Evolutionary conservation across 2,888 invertebrate species (phyloP), one percentile per base, ranked within the genome.

Genomic region (Synanthedon myopaeformis): DNA sequence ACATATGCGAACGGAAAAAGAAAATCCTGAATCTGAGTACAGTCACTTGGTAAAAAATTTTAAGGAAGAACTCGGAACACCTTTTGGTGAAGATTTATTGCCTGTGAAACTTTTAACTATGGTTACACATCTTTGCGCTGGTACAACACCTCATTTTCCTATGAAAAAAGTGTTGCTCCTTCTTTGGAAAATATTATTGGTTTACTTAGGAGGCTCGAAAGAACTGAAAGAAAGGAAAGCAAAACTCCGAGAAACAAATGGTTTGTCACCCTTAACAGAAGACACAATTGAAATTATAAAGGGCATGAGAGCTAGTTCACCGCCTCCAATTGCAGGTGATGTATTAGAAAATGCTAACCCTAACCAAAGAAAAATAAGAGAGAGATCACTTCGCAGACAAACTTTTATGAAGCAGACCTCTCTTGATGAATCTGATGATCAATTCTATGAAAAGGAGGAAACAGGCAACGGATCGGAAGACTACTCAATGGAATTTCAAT

Each of bases 81-180:
- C 82, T 1, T 81, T 82, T 74, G 92, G 93, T 28, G 96, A 97
- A 66, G 97, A 97, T 74, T 79, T 96, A 56, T 79, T 98, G 35
- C 92, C 95, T 42, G 93, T 98, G 3, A 95, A 96, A 70, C 88
- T 99, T 53, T 90, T 99, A 56, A 94, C 95, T 59, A 98, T 99
- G 98, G 96, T 99, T 35, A 97, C 97, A 41, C 92, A 94, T 63
- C 97, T 99, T 74, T 99, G 99, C 82, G 96, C 96, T 64, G 98
- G 98, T 1, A 93, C 94, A 28, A 95, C 96, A 5, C 97, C 98
- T 14, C 98, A 99, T 85, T 99, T 97, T 83, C 99, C 99, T 3
- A 98, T 99, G 92, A 98, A 98, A 77, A 99, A 99, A 85, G 96
- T 99, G 10, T 88, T 99, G 14, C 85, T 99, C 51, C 85, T 99